phyloP scores from a whole-genome alignment of 1,140 invertebrate species.

The Dendroctonus ponderosae region DNA sequence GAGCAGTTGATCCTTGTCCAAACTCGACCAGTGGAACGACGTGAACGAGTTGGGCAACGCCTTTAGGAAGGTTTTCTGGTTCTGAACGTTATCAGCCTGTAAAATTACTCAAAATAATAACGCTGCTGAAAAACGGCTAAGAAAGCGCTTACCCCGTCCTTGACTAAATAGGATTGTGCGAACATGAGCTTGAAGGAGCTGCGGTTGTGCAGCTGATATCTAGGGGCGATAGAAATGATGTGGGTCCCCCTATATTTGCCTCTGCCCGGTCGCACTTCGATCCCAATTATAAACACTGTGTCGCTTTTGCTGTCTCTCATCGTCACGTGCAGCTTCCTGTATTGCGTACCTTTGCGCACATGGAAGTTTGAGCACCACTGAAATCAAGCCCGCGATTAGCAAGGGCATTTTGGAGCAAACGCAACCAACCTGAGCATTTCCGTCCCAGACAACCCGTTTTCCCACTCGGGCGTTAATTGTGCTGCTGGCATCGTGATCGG shows the following conservation, averaged over 20 bases:
- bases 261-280: conserved; percentile 82
- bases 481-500: conserved; percentile 77
- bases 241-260: conserved; percentile 87
- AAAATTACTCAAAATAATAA: conserved; percentile 1
- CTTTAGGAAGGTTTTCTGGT: conserved; percentile 60
- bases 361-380: conserved; percentile 48
- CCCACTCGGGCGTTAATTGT: conserved; percentile 71
- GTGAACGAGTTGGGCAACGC: conserved; percentile 85
- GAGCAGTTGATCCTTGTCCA: conserved; percentile 84
- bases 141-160: conserved; percentile 51
- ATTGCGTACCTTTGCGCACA: conserved; percentile 71
- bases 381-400: conserved; percentile 14
- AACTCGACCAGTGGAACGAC: conserved; percentile 92
- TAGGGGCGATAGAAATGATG: conserved; percentile 88
- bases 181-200: conserved; percentile 81
- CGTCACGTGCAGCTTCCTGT: conserved; percentile 62
- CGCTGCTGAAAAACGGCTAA: neutral
- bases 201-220: conserved; percentile 91
- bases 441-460: conserved; percentile 62
- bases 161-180: conserved; percentile 69
- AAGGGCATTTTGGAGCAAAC: too few species aligned
- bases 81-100: conserved; percentile 5
- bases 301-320: conserved; percentile 64
- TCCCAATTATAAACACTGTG: conserved; percentile 76
- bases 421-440: conserved; percentile 56